These are phyloP conservation scores for Amblyjoppa proteus DNA, from an alignment of 2,888 invertebrate species.

Conservation along the genomic window DNA sequence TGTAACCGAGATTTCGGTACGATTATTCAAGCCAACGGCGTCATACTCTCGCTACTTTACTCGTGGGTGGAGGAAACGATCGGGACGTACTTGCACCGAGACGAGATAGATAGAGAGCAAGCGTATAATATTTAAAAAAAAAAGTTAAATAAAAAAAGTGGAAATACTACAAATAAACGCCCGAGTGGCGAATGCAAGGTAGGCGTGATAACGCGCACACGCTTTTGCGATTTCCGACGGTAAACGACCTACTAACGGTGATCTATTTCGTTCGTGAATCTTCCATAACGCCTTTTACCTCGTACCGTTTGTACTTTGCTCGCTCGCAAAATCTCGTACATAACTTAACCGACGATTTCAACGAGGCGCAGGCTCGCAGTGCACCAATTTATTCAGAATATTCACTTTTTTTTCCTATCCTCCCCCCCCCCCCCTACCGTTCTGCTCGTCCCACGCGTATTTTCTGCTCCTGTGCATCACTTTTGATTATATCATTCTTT, in stretches of 20 bases:
- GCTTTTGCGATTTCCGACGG: constrained; percentile 67
- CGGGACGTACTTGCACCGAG: constrained; percentile 1
- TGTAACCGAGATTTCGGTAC: constrained; percentile 39
- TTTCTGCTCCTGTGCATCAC: neutral
- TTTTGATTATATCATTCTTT: neutral
- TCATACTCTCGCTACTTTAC: constrained; percentile 49
- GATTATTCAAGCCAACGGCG: constrained; percentile 50
- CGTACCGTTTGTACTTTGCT: constrained; percentile 29
- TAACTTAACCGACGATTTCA: constrained; percentile 50
- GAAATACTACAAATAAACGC: constrained; percentile 23
- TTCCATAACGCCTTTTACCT: constrained; percentile 48
- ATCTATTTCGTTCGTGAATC: constrained; percentile 76
- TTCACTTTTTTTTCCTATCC: constrained; percentile 52
- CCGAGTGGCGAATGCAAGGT: constrained; percentile 10
- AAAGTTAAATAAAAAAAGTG: neutral
- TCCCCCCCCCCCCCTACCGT: neutral
- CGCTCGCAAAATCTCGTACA: constrained; percentile 10
- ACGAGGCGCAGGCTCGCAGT: constrained; percentile 51
- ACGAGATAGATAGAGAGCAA: constrained; percentile 20
- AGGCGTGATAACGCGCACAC: constrained; percentile 31
- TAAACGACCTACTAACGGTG: constrained; percentile 73
- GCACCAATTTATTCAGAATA: constrained; percentile 67
- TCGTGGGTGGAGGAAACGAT: constrained; percentile 48
- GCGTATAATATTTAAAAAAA: neutral
- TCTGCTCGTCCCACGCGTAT: neutral